Evolutionary conservation across 2,888 invertebrate species (phyloP).

Genomic region (Dicycla oo): DNA sequence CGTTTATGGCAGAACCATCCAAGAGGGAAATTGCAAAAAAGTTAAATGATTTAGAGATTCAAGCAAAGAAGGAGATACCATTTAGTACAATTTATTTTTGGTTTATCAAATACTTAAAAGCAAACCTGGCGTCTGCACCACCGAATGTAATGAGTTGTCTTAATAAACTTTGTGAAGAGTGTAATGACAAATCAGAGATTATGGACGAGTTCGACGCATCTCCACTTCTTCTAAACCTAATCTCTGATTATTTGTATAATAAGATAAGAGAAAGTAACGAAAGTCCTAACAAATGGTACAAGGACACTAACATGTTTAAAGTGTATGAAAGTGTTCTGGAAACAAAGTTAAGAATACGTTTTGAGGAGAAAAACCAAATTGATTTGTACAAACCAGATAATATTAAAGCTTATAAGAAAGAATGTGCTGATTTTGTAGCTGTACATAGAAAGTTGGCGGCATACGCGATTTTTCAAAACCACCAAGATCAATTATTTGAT

Average conservation of each 20-base stretch:
- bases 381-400: conserved; percentile 40
- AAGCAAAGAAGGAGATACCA: background rate
- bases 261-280: conserved; percentile 2
- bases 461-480: conserved; percentile 19
- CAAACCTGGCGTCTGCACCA: background rate
- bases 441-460: conserved; percentile 43
- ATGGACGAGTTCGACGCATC: background rate
- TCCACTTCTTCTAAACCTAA: conserved; percentile 1
- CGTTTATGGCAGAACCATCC: background rate
- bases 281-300: conserved; percentile 33
- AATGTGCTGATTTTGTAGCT: conserved; percentile 1
- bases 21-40: background rate
- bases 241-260: conserved; percentile 5
- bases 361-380: conserved; percentile 44
- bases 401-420: conserved; percentile 8
- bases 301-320: conserved; percentile 28
- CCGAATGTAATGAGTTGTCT: background rate
- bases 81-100: conserved; percentile 5
- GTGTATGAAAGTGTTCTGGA: conserved; percentile 41
- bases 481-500: conserved; percentile 11
- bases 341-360: conserved; percentile 37
- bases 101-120: conserved; percentile 13
- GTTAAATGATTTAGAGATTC: conserved; percentile 8
- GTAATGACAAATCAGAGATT: background rate
- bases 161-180: background rate